Conservation (phyloP, 2,797 vertebrate species). For the Darevskia nairensis region DNA sequence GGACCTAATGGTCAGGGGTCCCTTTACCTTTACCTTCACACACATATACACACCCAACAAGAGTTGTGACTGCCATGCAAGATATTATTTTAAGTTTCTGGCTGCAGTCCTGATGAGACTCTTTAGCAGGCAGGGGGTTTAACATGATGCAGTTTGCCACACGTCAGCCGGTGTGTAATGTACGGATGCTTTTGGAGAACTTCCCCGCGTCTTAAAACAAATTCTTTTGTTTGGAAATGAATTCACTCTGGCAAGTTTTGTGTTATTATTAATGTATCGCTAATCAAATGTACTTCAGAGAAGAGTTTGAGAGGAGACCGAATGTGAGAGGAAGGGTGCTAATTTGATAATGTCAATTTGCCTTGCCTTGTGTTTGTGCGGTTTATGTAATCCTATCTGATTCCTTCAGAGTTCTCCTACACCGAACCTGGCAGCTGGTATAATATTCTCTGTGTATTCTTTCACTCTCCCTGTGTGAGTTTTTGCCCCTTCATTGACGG, state of each 20-base stretch:
- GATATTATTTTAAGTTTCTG: constrained; percentile 25
- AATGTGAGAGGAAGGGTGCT: constrained; percentile 52
- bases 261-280: constrained; percentile 51
- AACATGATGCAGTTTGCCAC: background rate
- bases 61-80: background rate
- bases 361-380: background rate
- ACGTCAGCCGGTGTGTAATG: constrained; percentile 5
- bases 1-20: no score
- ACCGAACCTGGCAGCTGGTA: constrained; percentile 44
- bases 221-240: constrained; percentile 3
- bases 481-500: background rate
- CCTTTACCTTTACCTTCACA: no score
- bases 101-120: constrained; percentile 10
- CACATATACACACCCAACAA: no score
- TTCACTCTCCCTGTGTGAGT: background rate
- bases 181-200: constrained; percentile 28
- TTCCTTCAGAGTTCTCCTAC: constrained; percentile 21
- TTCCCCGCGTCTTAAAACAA: constrained; percentile 7
- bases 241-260: constrained; percentile 5
- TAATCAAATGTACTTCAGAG: constrained; percentile 42
- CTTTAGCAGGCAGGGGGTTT: constrained; percentile 2
- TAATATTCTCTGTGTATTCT: constrained; percentile 42
- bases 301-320: constrained; percentile 44
- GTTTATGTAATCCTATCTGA: constrained; percentile 54
- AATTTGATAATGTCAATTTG: constrained; percentile 44